Conservation (phyloP, 2,888 invertebrate species). For the Spilosoma lubricipeda region DNA sequence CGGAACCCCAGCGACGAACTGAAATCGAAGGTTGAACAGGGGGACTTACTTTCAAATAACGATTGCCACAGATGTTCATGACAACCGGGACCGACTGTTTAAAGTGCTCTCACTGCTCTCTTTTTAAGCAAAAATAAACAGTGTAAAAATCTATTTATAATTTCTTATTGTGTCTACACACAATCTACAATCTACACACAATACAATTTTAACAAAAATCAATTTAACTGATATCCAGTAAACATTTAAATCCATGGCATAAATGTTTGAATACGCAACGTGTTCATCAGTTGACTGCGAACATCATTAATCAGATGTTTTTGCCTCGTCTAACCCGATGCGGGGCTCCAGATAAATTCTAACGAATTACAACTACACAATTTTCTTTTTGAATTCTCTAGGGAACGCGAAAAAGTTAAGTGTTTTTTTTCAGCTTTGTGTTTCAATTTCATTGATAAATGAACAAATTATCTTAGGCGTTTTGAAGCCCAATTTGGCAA, state of each 20-base stretch:
- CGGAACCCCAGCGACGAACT: too few species aligned
- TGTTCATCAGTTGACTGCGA: conserved; percentile 58
- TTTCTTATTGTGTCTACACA: too few species aligned
- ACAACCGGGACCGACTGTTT: too few species aligned
- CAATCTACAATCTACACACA: too few species aligned
- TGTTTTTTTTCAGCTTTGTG: conserved; percentile 24
- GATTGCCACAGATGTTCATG: too few species aligned
- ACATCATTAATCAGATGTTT: conserved; percentile 72
- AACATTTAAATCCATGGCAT: conserved; percentile 17
- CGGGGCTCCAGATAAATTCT: conserved; percentile 50
- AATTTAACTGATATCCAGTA: conserved; percentile 42
- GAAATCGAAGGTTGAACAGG: too few species aligned
- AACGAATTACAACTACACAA: conserved; percentile 51
- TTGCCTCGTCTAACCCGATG: conserved; percentile 53
- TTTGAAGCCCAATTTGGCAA: conserved; percentile 15
- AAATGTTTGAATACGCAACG: conserved; percentile 57
- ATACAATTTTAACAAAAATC: too few species aligned
- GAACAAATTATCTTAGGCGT: conserved; percentile 15
- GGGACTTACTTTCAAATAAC: too few species aligned
- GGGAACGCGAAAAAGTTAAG: conserved; percentile 36
- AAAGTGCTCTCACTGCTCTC: not conserved
- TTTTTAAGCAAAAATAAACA: too few species aligned
- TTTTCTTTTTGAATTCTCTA: conserved; percentile 46
- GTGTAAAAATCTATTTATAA: too few species aligned
- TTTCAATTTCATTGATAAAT: conserved; percentile 29